These are phyloP conservation scores for Nysson spinosus DNA, from an alignment of 2,888 invertebrate species.

Conservation along the genomic window DNA sequence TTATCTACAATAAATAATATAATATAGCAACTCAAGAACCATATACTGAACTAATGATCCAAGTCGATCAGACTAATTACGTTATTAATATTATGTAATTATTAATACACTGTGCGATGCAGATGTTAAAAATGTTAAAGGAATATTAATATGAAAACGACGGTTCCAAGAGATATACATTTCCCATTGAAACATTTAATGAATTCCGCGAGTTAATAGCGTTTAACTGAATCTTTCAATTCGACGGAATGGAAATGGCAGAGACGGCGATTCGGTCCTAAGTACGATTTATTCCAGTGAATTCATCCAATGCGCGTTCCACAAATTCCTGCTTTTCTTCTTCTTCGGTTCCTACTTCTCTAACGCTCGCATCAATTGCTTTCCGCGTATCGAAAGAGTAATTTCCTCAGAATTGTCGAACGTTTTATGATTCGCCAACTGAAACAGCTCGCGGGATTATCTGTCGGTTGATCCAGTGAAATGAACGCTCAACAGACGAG, in stretches of 20 bases:
- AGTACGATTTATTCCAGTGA: slow-evolving; percentile 61
- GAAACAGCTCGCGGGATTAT: slow-evolving; percentile 12
- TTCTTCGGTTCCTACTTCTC: slow-evolving; percentile 1
- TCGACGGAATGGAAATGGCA: slow-evolving; percentile 64
- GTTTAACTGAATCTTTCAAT: slow-evolving; percentile 56
- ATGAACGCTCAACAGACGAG: slow-evolving; percentile 32
- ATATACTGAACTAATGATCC: too few species aligned
- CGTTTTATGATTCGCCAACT: slow-evolving; percentile 18
- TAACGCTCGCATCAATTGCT: not conserved
- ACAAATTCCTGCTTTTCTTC: slow-evolving; percentile 26
- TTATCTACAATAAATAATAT: too few species aligned
- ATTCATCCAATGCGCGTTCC: slow-evolving; percentile 41
- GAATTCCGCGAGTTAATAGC: slow-evolving; percentile 44
- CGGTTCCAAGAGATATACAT: slow-evolving; percentile 19
- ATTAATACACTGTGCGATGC: too few species aligned
- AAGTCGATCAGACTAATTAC: too few species aligned
- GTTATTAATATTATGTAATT: too few species aligned
- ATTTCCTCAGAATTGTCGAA: not conserved
- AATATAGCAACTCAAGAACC: too few species aligned
- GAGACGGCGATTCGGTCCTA: slow-evolving; percentile 55
- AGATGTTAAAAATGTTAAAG: too few species aligned
- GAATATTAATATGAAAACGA: too few species aligned
- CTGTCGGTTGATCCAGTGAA: slow-evolving; percentile 12
- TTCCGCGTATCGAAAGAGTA: slow-evolving; percentile 10
- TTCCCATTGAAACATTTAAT: slow-evolving; percentile 40